phyloP scores from a whole-genome alignment of 2,113 vertebrate species.

The Aleadryas rufinucha region DNA sequence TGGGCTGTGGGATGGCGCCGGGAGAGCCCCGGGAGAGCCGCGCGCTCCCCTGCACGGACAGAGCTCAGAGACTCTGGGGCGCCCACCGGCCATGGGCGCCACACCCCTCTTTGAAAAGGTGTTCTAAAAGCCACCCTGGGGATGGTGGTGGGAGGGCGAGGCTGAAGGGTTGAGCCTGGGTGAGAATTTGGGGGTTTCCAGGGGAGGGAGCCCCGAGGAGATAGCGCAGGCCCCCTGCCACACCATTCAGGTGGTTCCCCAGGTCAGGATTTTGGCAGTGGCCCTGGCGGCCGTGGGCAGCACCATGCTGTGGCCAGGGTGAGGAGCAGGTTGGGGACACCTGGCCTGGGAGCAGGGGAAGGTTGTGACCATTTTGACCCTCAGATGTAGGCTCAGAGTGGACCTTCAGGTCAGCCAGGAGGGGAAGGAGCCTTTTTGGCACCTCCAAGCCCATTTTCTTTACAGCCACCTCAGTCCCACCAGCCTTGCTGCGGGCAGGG shows the following conservation, averaged over 20 bases:
- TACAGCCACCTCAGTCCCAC: not conserved
- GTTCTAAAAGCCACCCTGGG: not conserved
- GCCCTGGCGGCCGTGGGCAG: not conserved
- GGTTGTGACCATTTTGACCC: not conserved
- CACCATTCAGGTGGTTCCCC: accelerated
- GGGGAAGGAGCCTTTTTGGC: not conserved
- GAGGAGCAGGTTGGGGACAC: not conserved
- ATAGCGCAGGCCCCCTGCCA: accelerated
- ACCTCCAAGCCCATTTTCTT: not conserved
- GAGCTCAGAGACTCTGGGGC: conserved; percentile 22
- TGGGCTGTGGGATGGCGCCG: not conserved
- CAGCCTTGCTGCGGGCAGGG: not conserved
- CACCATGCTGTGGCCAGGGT: accelerated
- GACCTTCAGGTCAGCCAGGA: not conserved
- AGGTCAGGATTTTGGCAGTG: not conserved
- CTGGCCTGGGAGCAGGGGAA: accelerated
- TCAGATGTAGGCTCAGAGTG: not conserved
- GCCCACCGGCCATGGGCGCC: not conserved
- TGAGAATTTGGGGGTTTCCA: not conserved
- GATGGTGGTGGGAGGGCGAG: not conserved
- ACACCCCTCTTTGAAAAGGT: not conserved
- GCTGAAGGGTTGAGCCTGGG: not conserved
- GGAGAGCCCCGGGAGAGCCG: not conserved
- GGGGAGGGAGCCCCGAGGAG: not conserved
- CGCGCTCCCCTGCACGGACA: not conserved